Evolutionary conservation across 2,113 vertebrate genomes (phyloP), one percentile per base, ranked within the genome.

Genomic region (Pungitius pungitius): DNA sequence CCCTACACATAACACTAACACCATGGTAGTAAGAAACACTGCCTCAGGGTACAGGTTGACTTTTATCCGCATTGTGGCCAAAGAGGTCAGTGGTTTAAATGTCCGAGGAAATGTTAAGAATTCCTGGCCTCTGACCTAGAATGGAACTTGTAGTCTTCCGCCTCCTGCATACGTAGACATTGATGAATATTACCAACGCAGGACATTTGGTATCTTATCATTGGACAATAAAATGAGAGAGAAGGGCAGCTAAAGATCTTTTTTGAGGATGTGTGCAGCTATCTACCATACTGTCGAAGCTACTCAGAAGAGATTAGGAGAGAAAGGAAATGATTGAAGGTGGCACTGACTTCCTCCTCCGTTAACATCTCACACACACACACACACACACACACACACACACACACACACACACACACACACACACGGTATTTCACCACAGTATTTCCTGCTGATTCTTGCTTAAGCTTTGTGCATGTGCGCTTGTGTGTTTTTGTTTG

Each of bases 391-490:
- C 30, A 30, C 30, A 30, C 5, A 45, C 30, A 30, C 30, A 30
- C 5, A 30, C 30, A 30, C 30, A 30, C 30, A 30, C 5, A n/a
- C n/a, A n/a, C n/a, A n/a, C 30, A 30, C 30, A 30, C 5, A 30
- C 30, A 30, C 30, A 30, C 30, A 30, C 5, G 13, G 33, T 24
- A 75, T 88, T 78, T 81, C 30, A 1, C 74, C 77, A 78, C 64
- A 64, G 64, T 14, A 26, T 64, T 81, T 88, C 82, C 84, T 82
- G 84, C 74, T 81, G 57, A 80, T 59, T 78, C 22, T 2, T 0
- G 43, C 73, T 69, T 14, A 35, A 22, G 33, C 14, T 27, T 9
- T 33, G 37, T 54, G 69, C 37, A 6, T 49, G 39, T 55, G 61
- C 8, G 14, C 15, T 30, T 49, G 52, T 33, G 40, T 57, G 54